These are phyloP conservation scores for Zoanthus sociatus DNA, from an alignment of 92 coral and sea anemone genomes.

Conservation along the genomic window DNA sequence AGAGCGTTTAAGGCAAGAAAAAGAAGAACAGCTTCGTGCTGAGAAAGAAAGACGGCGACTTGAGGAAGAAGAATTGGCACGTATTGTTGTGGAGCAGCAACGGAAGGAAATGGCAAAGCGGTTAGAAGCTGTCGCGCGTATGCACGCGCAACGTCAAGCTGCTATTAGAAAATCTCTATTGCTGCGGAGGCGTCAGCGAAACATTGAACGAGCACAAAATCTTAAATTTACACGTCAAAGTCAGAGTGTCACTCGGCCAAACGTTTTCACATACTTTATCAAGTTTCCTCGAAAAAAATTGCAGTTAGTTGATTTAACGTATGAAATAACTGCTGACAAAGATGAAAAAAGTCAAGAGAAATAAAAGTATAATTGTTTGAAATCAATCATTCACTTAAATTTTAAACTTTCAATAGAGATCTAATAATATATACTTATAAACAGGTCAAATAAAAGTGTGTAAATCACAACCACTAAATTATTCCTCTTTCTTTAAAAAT, in stretches of 20 bases:
- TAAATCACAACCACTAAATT: no score
- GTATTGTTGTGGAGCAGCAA: constrained; percentile 75
- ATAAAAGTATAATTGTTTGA: no score
- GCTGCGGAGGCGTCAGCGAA: constrained; percentile 82
- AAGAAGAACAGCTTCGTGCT: constrained; percentile 79
- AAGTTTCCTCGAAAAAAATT: constrained; percentile 83
- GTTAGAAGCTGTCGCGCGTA: constrained; percentile 87
- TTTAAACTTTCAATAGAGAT: no score
- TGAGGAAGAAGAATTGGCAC: constrained; percentile 75
- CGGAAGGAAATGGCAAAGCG: constrained; percentile 87
- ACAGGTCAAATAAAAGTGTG: no score
- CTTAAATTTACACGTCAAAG: constrained; percentile 79
- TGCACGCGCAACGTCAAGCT: constrained; percentile 90
- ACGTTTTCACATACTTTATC: constrained; percentile 79
- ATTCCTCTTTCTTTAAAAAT: no score
- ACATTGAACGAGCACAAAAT: constrained; percentile 76
- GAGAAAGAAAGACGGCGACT: constrained; percentile 82
- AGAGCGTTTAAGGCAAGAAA: constrained; percentile 76
- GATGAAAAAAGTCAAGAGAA: no score
- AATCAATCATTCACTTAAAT: no score
- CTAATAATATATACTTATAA: no score
- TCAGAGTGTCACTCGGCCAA: constrained; percentile 78
- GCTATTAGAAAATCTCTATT: constrained; percentile 79
- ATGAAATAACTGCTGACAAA: no score
- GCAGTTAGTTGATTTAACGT: constrained; percentile 81